phyloP scores from a whole-genome alignment of 2,888 invertebrate species.

The Drosophila kanekoi region DNA sequence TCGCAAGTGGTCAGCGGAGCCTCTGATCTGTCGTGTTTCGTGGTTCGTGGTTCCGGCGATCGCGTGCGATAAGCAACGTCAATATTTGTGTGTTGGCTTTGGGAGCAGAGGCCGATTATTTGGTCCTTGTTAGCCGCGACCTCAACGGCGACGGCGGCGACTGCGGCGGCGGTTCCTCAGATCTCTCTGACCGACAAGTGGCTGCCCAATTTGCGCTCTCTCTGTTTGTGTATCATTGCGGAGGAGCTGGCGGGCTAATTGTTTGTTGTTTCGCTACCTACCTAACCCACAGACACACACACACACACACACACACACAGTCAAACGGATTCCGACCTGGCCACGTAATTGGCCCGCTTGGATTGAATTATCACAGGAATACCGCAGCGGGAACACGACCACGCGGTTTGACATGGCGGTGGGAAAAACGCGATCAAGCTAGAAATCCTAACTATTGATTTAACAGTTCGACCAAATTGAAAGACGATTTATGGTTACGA shows the following conservation, averaged over 20 bases:
- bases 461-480: conserved; percentile 39
- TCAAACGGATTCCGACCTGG: conserved; percentile 31
- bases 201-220: conserved; percentile 70
- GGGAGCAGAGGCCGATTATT: conserved; percentile 59
- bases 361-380: conserved; percentile 56
- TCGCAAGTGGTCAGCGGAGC: conserved; percentile 54
- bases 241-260: conserved; percentile 61
- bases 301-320: conserved; percentile 1
- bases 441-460: conserved; percentile 46
- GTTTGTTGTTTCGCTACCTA: conserved; percentile 64
- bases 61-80: conserved; percentile 78
- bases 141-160: conserved; percentile 9
- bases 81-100: conserved; percentile 75
- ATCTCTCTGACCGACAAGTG: conserved; percentile 62
- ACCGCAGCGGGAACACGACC: conserved; percentile 17
- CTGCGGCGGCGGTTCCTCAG: conserved; percentile 24
- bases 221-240: conserved; percentile 67
- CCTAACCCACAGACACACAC: conserved; percentile 17
- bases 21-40: conserved; percentile 45
- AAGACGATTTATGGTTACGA: neutral
- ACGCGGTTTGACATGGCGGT: conserved; percentile 35
- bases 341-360: conserved; percentile 48
- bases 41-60: conserved; percentile 46
- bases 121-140: conserved; percentile 59
- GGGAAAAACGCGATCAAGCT: conserved; percentile 48